Percentiles rank a stretch among this genome's conserved stretches.
Evolutionary conservation across 2,797 vertebrate genomes (phyloP).

Genomic region (Micromesistius poutassou): DNA sequence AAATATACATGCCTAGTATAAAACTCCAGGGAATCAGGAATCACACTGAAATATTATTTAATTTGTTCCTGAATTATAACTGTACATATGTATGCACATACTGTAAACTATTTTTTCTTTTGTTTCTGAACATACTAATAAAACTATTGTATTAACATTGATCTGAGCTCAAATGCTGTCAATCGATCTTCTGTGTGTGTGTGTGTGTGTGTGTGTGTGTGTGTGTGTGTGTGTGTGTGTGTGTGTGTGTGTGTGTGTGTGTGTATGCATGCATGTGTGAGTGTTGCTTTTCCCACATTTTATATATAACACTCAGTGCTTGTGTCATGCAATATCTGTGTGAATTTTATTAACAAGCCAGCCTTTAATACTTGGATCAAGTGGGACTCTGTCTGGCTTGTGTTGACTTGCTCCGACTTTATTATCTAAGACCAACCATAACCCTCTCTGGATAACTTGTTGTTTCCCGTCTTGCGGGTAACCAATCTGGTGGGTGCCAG

Average conservation of each 20-base stretch:
- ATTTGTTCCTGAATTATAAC: slow-evolving; percentile 26
- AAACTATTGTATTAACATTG: background rate
- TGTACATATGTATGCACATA: slow-evolving; percentile 63
- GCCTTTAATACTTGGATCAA: background rate
- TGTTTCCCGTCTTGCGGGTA: background rate
- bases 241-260: background rate
- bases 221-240: background rate
- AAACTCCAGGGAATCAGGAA: slow-evolving; percentile 19
- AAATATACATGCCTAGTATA: slow-evolving; percentile 2
- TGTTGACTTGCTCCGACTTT: background rate
- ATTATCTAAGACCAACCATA: background rate
- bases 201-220: background rate
- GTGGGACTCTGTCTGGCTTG: background rate
- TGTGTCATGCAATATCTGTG: background rate
- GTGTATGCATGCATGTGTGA: too few relatives aligned
- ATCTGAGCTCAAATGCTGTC: background rate
- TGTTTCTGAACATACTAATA: background rate
- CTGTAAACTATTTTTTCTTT: slow-evolving; percentile 51
- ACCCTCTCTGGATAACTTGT: background rate
- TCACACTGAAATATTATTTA: background rate
- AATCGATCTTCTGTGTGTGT: background rate
- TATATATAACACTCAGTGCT: background rate
- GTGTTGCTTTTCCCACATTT: background rate
- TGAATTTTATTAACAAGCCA: background rate
- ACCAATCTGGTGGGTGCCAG: background rate